These are phyloP conservation scores for Sphenopsis melanotis DNA, from an alignment of 2,797 vertebrate species.

Conservation along the genomic window DNA sequence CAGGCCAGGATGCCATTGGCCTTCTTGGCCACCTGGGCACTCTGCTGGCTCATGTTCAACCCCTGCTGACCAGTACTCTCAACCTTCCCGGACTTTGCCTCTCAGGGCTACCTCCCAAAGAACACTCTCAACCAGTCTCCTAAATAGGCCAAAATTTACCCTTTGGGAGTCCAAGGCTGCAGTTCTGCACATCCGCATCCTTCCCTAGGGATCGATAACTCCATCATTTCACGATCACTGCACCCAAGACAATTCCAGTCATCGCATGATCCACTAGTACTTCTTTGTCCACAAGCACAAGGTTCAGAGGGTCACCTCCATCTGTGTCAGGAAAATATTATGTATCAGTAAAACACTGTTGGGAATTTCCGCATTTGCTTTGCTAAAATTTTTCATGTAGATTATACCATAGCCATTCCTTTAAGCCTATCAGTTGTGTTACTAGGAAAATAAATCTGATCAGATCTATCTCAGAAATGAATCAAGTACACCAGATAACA, in stretches of 20 bases:
- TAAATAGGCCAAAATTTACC: neutral
- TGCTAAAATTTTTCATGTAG: neutral
- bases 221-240: neutral
- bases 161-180: neutral
- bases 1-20: fast-evolving
- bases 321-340: neutral
- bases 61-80: neutral
- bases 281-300: neutral
- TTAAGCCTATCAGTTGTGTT: neutral
- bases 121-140: neutral
- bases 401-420: neutral
- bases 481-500: conserved; percentile 6
- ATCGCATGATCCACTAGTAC: neutral
- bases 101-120: neutral
- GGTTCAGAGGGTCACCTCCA: neutral
- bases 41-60: fast-evolving
- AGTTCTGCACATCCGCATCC: neutral
- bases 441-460: conserved; percentile 16
- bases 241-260: neutral
- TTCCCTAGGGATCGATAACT: fast-evolving
- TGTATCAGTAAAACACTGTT: neutral
- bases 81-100: neutral
- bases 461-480: conserved; percentile 4
- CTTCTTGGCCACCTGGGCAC: neutral
- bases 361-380: neutral